Conservation (phyloP, 2,113 vertebrate genomes). For the Terrapene triunguis region DNA sequence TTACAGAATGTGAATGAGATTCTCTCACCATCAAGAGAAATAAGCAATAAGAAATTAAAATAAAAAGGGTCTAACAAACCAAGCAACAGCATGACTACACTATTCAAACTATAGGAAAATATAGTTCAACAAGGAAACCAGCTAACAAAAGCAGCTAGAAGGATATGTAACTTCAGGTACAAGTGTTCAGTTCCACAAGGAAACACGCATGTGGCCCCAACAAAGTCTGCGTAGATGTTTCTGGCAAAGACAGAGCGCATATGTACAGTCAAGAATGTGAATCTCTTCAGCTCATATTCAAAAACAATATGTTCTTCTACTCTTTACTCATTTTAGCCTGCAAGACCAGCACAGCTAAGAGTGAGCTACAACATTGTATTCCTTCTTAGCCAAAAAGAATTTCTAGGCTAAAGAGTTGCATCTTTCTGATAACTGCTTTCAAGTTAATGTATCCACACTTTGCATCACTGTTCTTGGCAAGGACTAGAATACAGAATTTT, state of each 20-base stretch:
- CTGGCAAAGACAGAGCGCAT: neutral
- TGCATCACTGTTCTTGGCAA: slow-evolving; percentile 25
- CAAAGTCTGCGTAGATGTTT: neutral
- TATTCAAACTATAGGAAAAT: rapidly evolving
- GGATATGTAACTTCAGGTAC: neutral
- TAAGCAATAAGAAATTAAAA: neutral
- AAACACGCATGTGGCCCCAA: neutral
- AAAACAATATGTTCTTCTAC: neutral
- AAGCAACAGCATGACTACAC: rapidly evolving
- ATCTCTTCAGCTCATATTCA: neutral
- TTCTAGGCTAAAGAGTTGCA: slow-evolving; percentile 20
- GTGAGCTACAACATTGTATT: neutral
- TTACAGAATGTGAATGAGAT: neutral
- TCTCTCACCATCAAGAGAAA: neutral
- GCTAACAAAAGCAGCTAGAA: neutral
- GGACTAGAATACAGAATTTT: slow-evolving; percentile 58
- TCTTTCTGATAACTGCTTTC: slow-evolving; percentile 54
- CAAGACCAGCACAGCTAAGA: neutral
- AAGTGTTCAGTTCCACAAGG: neutral
- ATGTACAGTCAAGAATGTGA: neutral
- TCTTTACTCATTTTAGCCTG: rapidly evolving
- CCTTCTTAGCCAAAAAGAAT: neutral
- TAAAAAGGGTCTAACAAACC: rapidly evolving
- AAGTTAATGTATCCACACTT: neutral
- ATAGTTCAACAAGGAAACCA: neutral